phyloP scores from a whole-genome alignment of 1,140 invertebrate genomes.

The Psilanteris sp. region DNA sequence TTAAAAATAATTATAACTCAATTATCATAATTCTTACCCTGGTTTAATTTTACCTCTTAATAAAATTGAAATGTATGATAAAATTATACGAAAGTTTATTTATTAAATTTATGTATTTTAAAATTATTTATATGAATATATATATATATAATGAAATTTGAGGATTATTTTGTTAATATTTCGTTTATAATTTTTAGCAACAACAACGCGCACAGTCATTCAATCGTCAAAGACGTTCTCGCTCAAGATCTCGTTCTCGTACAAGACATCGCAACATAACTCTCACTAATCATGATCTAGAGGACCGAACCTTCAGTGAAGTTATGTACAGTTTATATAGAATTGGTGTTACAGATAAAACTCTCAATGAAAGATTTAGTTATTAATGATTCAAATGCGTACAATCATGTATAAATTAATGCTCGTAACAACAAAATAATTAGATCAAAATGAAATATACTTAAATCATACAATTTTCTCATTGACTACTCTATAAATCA shows the following conservation, averaged over 20 bases:
- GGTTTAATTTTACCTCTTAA: too few species aligned
- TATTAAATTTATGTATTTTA: too few species aligned
- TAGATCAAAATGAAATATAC: too few species aligned
- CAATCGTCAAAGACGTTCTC: slow-evolving; percentile 66
- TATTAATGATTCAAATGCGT: slow-evolving; percentile 42
- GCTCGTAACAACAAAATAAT: background rate
- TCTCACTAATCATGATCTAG: slow-evolving; percentile 50
- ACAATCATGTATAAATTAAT: slow-evolving; percentile 17
- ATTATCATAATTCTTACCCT: too few species aligned
- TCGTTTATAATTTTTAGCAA: background rate
- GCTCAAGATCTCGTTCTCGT: slow-evolving; percentile 73
- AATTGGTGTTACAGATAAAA: slow-evolving; percentile 74
- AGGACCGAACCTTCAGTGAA: slow-evolving; percentile 75
- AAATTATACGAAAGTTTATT: too few species aligned
- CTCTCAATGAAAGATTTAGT: slow-evolving; percentile 78
- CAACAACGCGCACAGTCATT: slow-evolving; percentile 56
- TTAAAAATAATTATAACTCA: too few species aligned
- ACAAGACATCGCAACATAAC: slow-evolving; percentile 26
- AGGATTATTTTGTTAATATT: too few species aligned
- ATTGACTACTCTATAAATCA: too few species aligned
- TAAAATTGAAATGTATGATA: too few species aligned
- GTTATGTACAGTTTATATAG: slow-evolving; percentile 75
- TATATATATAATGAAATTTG: too few species aligned
- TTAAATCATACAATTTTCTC: too few species aligned
- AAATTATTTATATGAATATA: too few species aligned